Conservation (phyloP, 2,113 vertebrate genomes). For the Anseranas semipalmata region DNA sequence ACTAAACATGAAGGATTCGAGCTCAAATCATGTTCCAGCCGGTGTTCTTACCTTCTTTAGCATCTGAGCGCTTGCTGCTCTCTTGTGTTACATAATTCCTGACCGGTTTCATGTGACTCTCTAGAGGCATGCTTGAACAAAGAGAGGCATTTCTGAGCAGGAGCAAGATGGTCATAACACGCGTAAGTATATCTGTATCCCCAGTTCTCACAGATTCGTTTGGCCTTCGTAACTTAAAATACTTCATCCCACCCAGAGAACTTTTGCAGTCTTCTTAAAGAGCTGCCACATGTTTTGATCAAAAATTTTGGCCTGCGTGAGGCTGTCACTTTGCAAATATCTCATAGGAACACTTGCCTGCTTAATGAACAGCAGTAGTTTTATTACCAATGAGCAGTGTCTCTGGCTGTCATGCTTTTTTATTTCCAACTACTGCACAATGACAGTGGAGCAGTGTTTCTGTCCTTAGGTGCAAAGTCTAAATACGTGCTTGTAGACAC, state of each 20-base stretch:
- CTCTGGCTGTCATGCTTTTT: neutral
- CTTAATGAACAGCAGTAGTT: neutral
- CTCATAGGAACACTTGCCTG: neutral
- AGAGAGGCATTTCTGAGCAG: neutral
- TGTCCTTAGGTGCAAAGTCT: neutral
- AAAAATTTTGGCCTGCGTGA: no score
- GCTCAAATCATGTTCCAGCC: neutral
- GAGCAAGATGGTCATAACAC: neutral
- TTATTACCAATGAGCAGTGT: neutral
- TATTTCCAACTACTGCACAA: slow-evolving; percentile 37
- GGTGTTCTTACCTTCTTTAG: neutral
- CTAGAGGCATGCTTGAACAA: neutral
- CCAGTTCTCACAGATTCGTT: rapidly evolving
- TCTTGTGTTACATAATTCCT: neutral
- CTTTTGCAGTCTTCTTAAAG: neutral
- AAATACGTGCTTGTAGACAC: neutral
- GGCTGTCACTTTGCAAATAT: neutral
- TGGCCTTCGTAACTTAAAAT: neutral
- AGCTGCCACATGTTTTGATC: neutral
- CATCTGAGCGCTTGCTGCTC: rapidly evolving
- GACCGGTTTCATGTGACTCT: neutral
- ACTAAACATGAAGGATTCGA: neutral
- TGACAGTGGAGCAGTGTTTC: slow-evolving; percentile 17
- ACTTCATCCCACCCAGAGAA: rapidly evolving
- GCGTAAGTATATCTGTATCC: rapidly evolving